Base-by-base conservation (phyloP, 2,888 invertebrate species). In the Oscheius sp. region DNA sequence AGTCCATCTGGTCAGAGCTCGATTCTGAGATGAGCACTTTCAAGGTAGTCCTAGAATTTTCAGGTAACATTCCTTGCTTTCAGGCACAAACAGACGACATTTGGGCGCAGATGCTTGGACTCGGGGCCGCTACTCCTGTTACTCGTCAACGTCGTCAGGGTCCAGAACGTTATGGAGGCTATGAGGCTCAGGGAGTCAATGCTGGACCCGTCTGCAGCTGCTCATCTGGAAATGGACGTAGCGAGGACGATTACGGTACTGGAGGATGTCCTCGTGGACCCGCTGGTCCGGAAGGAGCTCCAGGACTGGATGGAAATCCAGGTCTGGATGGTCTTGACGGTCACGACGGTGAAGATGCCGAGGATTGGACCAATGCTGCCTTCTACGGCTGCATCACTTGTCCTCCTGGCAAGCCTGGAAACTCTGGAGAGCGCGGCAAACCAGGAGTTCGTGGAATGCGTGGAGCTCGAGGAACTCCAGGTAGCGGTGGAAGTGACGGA, bases 121-220 rank as follows among this genome's bases (percentile, higher is more conserved):
- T 84, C 11, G 84, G 84, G 33, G 84, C 84, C 13, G 84, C 80
- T 9, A 84, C 82, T 37, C 79, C 80, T 10, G 79, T 82, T 5
- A 84, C 76, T 60, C 74, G 84, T 58, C 74, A 79, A 73, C 76
- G 84, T 33, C 76, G 84, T 76, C 82, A 82, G 73, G 82, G 82
- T 35, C 75, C 78, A 42, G 84, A 84, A 53, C 74, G 81, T 63
- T 84, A 84, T 58, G 84, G 84, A 66, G 80, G 79, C 70, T 84
- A 84, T 76, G 84, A 84, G 60, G 84, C 84, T 62, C 84, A 84
- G 62, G 84, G 82, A 70, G 84, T 84, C 73, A 80, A 82, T 51
- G 76, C 80, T 35, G 80, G 80, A 76, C 82, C 82, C 47, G 77
- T 77, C 33, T 82, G 82, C 74, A 78, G 78, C 42, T 82, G 84